These are phyloP conservation scores for Mechanitis mazaeus DNA, from an alignment of 2,888 invertebrate species.

Conservation along the genomic window DNA sequence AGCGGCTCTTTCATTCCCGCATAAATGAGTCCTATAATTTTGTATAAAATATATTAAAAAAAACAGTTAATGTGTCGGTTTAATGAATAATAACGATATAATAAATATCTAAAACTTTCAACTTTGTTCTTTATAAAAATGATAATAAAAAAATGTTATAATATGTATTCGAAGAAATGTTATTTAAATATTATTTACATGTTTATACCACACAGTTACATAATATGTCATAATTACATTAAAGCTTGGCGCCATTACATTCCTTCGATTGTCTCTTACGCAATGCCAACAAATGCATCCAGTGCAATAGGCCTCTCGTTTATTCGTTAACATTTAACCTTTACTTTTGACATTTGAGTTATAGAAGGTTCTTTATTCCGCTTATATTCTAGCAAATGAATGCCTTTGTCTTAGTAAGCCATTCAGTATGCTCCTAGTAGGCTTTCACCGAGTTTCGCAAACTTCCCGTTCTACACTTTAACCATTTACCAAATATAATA, in stretches of 20 bases:
- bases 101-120: too few species aligned
- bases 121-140: too few species aligned
- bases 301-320: constrained; percentile 14
- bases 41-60: too few species aligned
- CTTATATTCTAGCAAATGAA: constrained; percentile 65
- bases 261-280: constrained; percentile 1
- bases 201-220: too few species aligned
- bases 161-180: too few species aligned
- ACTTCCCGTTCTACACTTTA: constrained; percentile 62
- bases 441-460: constrained; percentile 65
- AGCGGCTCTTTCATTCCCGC: too few species aligned
- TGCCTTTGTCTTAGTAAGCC: constrained; percentile 60
- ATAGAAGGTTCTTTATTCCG: constrained; percentile 64
- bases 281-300: constrained; percentile 10
- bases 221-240: not conserved
- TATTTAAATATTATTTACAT: too few species aligned
- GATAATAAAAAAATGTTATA: too few species aligned
- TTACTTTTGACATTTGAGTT: constrained; percentile 68
- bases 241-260: not conserved
- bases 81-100: too few species aligned
- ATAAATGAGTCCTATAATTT: too few species aligned
- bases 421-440: constrained; percentile 40
- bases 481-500: constrained; percentile 59
- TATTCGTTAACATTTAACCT: constrained; percentile 60
- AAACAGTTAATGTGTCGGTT: too few species aligned